phyloP scores from a whole-genome alignment of 2,113 vertebrate species.

The Sylvilagus bachmani region DNA sequence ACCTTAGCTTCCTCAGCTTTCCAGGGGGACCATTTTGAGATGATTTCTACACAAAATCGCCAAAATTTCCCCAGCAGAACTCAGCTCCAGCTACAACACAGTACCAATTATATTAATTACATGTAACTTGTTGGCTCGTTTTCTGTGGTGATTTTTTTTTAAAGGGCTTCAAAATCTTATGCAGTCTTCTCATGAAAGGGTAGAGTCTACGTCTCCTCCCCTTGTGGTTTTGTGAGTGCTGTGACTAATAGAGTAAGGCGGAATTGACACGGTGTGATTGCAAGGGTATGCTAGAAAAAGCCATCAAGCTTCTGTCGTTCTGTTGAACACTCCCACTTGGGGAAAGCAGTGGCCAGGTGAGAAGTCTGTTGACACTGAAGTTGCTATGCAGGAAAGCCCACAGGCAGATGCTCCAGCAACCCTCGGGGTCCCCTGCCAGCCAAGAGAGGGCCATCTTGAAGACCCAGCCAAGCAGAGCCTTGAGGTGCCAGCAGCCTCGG shows the following conservation, averaged over 20 bases:
- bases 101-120: background rate
- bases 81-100: background rate
- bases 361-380: background rate
- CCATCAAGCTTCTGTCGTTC: background rate
- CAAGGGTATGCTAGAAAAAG: background rate
- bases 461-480: background rate
- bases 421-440: background rate
- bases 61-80: background rate
- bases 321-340: background rate
- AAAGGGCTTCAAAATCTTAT: background rate
- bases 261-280: background rate
- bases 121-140: background rate
- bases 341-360: background rate
- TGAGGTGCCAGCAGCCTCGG: background rate
- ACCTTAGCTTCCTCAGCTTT: conserved; percentile 1
- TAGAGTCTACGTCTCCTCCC: background rate
- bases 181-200: background rate
- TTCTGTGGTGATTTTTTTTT: background rate
- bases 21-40: conserved; percentile 9
- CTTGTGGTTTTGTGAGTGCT: background rate
- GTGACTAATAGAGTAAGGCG: background rate
- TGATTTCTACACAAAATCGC: background rate
- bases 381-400: background rate
- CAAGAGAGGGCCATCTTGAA: too few species aligned
- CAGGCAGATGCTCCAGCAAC: background rate